Base-by-base conservation (phyloP, 2,888 invertebrate species). In the Temnothorax unifasciatus region DNA sequence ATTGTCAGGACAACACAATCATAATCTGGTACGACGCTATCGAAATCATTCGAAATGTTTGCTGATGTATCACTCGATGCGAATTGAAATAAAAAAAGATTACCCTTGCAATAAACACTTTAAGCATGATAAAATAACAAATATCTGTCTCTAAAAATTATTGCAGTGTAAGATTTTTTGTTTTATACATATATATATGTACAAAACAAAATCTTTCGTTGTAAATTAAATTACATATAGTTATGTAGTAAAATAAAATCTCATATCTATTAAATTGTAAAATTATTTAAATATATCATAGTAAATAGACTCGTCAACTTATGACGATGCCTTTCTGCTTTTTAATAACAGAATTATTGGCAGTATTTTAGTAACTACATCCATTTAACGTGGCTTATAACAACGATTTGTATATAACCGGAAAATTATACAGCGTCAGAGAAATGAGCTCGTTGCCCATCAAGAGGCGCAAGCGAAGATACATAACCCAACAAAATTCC, bases 1-100 rank as follows among this genome's bases (percentile, higher is more conserved):
- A 90, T 85, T 87, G 83, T 89, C 88, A 86, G 86, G 64, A 76
- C 85, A 84, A 52, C 86, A 44, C 86, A 85, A 83, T 74, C 59
- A 75, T 76, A 79, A 84, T 85, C 52, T 64, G 44, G 52, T 50
- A 52, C 66, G 68, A 71, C 25, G 41, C 59, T 25, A 38, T 50
- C 79, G 5, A 71, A 21, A 79, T 8, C 15, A 25, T 44, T 69
- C 21, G 64, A 3, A 34, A 74, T n/a, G 18, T 4, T 59, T 13
- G 15, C 11, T 8, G 38, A 74, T 29, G 4, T 13, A 47, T 29
- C 2, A 6, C 2, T 15, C 15, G 15, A 38, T 1, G 15, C 54
- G 18, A 11, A 68, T 8, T 29, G 21, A 8, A 4, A 13, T 21
- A 6, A 0, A 13, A 25, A 47, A 47, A 68, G 25, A 47, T 29